A percentile compares a stretch with the other conserved stretches of the same genome.
These are phyloP conservation scores for Maccullochella peelii DNA, from an alignment of 2,113 vertebrate genomes.

Conservation along the genomic window DNA sequence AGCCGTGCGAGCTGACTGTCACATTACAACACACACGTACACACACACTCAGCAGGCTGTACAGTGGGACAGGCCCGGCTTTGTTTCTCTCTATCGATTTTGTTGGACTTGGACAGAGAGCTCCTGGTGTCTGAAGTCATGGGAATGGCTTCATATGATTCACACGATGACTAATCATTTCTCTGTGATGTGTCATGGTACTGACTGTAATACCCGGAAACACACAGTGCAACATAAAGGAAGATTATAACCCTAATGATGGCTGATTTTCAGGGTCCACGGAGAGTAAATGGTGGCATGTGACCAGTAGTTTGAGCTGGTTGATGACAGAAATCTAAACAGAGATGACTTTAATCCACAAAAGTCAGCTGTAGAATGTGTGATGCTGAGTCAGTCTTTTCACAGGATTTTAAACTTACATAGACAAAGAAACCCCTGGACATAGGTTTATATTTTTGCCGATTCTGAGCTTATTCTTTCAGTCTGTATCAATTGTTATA, in stretches of 20 bases:
- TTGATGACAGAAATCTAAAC: background rate
- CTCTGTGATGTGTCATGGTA: background rate
- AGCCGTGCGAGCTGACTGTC: background rate
- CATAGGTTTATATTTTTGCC: too few relatives aligned
- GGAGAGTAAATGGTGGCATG: background rate
- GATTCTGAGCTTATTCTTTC: too few relatives aligned
- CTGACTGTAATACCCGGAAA: constrained; percentile 9
- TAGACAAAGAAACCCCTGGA: too few relatives aligned
- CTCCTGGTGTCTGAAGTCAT: constrained; percentile 45
- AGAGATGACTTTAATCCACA: constrained; percentile 8
- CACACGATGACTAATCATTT: constrained; percentile 44
- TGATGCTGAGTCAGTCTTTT: background rate
- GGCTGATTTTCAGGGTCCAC: background rate
- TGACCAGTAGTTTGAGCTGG: background rate
- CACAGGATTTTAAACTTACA: background rate
- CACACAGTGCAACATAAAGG: background rate
- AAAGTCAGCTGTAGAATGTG: background rate
- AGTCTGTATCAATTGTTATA: too few relatives aligned
- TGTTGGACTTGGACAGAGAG: constrained; percentile 14
- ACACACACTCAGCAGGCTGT: constrained; percentile 1
- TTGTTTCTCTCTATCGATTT: constrained; percentile 51
- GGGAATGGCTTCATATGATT: constrained; percentile 43
- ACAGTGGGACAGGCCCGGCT: constrained; percentile 43
- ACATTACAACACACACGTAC: constrained; percentile 15
- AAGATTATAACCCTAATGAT: background rate